A percentile compares a stretch with the other conserved stretches of the same genome.
Conservation (phyloP, 2,888 invertebrate genomes). For the Clistopyga incitator region DNA sequence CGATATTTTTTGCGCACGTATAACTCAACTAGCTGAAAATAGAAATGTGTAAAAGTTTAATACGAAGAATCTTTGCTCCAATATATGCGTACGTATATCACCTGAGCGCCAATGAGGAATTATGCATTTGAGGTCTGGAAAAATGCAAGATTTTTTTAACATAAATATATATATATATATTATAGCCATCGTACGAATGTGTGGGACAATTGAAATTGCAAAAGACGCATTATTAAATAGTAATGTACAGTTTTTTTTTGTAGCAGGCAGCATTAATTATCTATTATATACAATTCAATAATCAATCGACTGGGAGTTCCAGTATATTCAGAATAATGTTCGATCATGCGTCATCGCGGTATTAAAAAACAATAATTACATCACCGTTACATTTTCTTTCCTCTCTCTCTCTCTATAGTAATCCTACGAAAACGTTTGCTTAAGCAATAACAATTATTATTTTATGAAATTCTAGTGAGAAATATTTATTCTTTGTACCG, state of each 20-base stretch:
- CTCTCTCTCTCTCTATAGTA: background rate
- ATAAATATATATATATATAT: slow-evolving; percentile 64
- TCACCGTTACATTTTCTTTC: slow-evolving; percentile 28
- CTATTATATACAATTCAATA: slow-evolving; percentile 56
- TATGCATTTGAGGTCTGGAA: background rate
- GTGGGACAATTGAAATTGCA: slow-evolving; percentile 56
- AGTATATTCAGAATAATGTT: slow-evolving; percentile 16
- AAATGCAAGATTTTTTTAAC: slow-evolving; percentile 27
- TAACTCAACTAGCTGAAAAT: background rate
- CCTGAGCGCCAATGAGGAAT: background rate
- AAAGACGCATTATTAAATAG: slow-evolving; percentile 45
- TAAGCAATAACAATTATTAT: background rate
- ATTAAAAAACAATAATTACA: slow-evolving; percentile 62
- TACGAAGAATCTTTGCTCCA: background rate
- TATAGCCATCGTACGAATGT: slow-evolving; percentile 51
- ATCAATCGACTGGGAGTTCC: slow-evolving; percentile 31
- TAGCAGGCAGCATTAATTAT: slow-evolving; percentile 40
- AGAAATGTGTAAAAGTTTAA: background rate
- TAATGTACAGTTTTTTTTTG: slow-evolving; percentile 34
- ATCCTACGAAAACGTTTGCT: background rate
- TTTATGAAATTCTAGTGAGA: background rate
- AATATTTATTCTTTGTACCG: background rate
- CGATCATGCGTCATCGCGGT: slow-evolving; percentile 4
- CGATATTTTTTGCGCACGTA: background rate
- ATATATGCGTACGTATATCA: background rate